Base-by-base conservation (phyloP, 1,140 invertebrate genomes). In the Melitaea cinxia region DNA sequence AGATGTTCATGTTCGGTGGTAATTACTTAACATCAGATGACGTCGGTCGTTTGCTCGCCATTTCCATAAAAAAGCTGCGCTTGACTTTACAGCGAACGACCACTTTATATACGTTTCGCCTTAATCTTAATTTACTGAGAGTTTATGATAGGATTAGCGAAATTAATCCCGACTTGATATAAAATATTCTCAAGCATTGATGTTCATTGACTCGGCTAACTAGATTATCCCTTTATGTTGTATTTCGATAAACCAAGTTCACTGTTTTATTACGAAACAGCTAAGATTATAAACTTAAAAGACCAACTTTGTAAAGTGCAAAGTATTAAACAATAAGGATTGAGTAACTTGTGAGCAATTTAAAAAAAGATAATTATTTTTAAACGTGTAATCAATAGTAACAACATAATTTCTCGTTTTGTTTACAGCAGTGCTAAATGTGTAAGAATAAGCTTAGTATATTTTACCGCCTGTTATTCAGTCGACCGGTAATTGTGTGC, bases 161-260 rank as follows among this genome's bases (percentile, higher is more conserved):
- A 37, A 37, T 37, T 37, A 37, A 37, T 37, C 12, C n/a, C 2
- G 35, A 12, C n/a, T 37, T 37, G 35, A 37, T n/a, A 37, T 37
- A 37, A 37, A n/a, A 37, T 37, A 37, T 37, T 15, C 35, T 4
- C n/a, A 37, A 37, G 35, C 35, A 37, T 37, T 37, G n/a, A 37
- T 1, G 35, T 37, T 37, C 35, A 37, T 37, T 37, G 35, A n/a
- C 1, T 37, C n/a, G 14, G 12, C 4, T 37, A 37, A 37, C 35
- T 37, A 37, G 35, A 37, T 37, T 37, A 37, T 37, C 35, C 35
- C 14, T 37, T 37, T 37, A 15, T n/a, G 35, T 37, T 37, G 5
- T 14, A 5, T 37, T 37, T 2, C n/a, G 4, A 4, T 37, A 5
- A 37, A 37, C 12, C n/a, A 12, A 14, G 35, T 37, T n/a, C 12